Evolutionary conservation across 2,888 invertebrate genomes (phyloP), one percentile per base, ranked within the genome.

Genomic region (Quadriops clusia): DNA sequence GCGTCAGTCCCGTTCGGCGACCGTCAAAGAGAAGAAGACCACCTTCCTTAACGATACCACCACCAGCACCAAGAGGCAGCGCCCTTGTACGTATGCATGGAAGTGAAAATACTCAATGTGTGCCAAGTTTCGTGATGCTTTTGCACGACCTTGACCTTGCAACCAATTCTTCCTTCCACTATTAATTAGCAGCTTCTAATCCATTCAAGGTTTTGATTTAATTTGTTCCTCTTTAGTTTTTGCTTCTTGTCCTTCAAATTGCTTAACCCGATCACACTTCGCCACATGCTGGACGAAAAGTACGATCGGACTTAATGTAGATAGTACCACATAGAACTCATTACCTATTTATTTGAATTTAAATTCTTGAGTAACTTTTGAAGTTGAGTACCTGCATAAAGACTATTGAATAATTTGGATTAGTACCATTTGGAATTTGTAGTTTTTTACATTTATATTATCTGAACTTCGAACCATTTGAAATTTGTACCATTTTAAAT

Each of bases 1-100:
- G 50, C 76, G 83, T 42, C 79, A 82, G 49, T 74, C 79, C 26
- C 71, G 74, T 51, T 73, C 76, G 10, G 72, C 74, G 20, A 68
- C 72, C 47, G 68, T 72, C 1, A 61, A 73, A 64, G 70, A 72
- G 61, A 71, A 72, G 61, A 68, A 72, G 65, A 74, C 72, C 63
- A 71, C 70, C 47, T 65, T 61, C 32, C n/a, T n/a, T n/a, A 71
- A 64, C 64, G 68, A 70, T 53, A 64, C 69, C 59, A 67, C 68
- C 58, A 65, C 70, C 40, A 54, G 58, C 40, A 59, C 54, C 59
- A 68, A 57, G 67, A 74, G 76, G 60, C 68, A 76, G 44, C 68
- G 78, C 53, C 80, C 80, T 56, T 72, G 73, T 69, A 78, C 80
- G 70, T 75, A 56, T 32, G 5, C 16, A 23, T n/a, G n/a, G 29